Percentiles rank a stretch among this genome's conserved stretches.
phyloP scores from a whole-genome alignment of 1,140 invertebrate genomes.

The Mesaphorura yosii region DNA sequence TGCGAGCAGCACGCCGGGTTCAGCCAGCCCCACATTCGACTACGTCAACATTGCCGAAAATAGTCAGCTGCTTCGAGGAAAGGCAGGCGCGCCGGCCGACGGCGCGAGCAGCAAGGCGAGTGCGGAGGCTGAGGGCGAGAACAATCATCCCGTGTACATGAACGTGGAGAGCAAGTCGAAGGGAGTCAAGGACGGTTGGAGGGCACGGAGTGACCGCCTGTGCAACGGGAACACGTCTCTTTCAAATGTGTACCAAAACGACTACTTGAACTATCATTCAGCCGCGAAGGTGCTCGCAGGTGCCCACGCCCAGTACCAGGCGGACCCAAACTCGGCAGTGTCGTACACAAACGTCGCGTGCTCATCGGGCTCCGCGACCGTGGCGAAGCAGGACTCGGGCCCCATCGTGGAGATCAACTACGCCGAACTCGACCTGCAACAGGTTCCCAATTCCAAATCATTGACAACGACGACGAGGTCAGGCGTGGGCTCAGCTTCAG shows the following conservation, averaged over 20 bases:
- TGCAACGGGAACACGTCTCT: conserved; percentile 14
- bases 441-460: conserved; percentile 33
- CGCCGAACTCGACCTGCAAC: conserved; percentile 41
- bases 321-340: conserved; percentile 9
- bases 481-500: conserved; percentile 19
- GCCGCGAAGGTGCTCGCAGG: background rate
- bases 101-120: background rate
- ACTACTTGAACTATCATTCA: too few relatives aligned
- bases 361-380: conserved; percentile 39
- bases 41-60: conserved; percentile 33
- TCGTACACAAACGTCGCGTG: conserved; percentile 32
- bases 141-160: conserved; percentile 27
- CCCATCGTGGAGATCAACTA: conserved; percentile 41
- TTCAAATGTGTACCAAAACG: too few relatives aligned
- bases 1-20: conserved; percentile 32
- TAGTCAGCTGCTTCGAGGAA: too few relatives aligned
- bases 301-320: background rate
- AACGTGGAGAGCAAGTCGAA: conserved; percentile 21
- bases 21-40: conserved; percentile 35
- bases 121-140: background rate
- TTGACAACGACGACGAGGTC: background rate
- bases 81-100: background rate
- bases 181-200: conserved; percentile 18
- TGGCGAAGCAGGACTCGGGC: conserved; percentile 22
- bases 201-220: background rate